Evolutionary conservation across 1,140 invertebrate genomes (phyloP).

Genomic region (Drosophila dunni): DNA sequence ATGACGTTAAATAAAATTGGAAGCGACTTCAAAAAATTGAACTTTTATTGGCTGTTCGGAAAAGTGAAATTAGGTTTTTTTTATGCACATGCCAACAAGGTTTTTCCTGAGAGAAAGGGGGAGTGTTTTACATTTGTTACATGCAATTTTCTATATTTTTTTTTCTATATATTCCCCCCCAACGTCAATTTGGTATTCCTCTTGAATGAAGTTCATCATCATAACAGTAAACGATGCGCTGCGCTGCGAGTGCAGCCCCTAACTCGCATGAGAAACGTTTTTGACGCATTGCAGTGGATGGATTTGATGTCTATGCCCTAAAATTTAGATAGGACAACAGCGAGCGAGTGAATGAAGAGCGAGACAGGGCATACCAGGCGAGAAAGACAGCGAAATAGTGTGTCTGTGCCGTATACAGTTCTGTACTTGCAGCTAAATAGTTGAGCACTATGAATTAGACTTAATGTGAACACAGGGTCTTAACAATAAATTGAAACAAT

Average conservation of each 20-base stretch:
- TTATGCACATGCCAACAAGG: not conserved
- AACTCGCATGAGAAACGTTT: conserved; percentile 54
- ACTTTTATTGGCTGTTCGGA: conserved; percentile 69
- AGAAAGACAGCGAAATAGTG: conserved; percentile 14
- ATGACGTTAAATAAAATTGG: conserved; percentile 83
- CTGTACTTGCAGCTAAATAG: conserved; percentile 47
- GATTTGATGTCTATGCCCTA: conserved; percentile 49
- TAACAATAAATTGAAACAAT: conserved; percentile 50
- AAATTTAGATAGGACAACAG: conserved; percentile 35
- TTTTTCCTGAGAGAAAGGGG: conserved; percentile 16
- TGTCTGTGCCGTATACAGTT: not conserved
- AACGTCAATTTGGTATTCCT: not conserved
- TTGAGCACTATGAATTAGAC: conserved; percentile 46
- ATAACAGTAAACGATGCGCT: conserved; percentile 57
- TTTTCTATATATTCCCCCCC: conserved; percentile 10
- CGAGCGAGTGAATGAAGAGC: not conserved
- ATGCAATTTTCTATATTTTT: conserved; percentile 25
- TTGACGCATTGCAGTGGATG: conserved; percentile 66
- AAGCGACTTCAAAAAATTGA: conserved; percentile 81
- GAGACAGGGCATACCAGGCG: not conserved
- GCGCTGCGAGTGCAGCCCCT: conserved; percentile 40
- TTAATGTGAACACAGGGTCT: conserved; percentile 26
- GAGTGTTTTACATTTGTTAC: conserved; percentile 56
- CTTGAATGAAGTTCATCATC: conserved; percentile 54
- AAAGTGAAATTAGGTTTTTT: conserved; percentile 71